A percentile compares a stretch with the other conserved stretches of the same genome.
Evolutionary conservation across 2,888 invertebrate genomes (phyloP).

Genomic region (Synergus gifuensis): DNA sequence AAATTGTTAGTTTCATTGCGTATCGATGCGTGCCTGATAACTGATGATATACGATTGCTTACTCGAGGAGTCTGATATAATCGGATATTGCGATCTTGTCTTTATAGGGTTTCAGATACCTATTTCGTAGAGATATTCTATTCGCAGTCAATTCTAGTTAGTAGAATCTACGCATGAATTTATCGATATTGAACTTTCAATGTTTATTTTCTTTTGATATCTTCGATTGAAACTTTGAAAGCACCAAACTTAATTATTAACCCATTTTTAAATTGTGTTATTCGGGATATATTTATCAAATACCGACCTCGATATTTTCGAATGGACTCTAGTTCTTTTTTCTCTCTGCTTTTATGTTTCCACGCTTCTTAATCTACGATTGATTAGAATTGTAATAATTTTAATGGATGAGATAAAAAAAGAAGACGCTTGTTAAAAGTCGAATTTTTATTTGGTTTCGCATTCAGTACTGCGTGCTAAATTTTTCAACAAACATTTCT

Average conservation of each 20-base stretch:
- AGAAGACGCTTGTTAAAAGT: too few species aligned
- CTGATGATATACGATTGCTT: neutral
- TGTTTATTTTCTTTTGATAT: neutral
- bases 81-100: conserved; percentile 23
- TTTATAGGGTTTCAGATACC: conserved; percentile 10
- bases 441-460: too few species aligned
- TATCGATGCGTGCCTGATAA: conserved; percentile 5
- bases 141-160: conserved; percentile 10
- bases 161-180: neutral
- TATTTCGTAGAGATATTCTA: conserved; percentile 5
- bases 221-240: conserved; percentile 1
- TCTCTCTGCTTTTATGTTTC: too few species aligned
- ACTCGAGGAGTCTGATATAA: neutral
- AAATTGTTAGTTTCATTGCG: conserved; percentile 10
- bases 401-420: too few species aligned
- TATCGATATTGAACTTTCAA: neutral
- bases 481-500: too few species aligned
- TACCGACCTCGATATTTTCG: too few species aligned
- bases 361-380: too few species aligned
- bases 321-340: too few species aligned
- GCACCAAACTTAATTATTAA: neutral
- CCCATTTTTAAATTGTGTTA: too few species aligned
- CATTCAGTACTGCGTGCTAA: too few species aligned
- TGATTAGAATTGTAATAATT: too few species aligned
- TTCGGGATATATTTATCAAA: too few species aligned